These are phyloP conservation scores for Martes martes DNA, from an alignment of 2,113 vertebrate species.

Conservation along the genomic window DNA sequence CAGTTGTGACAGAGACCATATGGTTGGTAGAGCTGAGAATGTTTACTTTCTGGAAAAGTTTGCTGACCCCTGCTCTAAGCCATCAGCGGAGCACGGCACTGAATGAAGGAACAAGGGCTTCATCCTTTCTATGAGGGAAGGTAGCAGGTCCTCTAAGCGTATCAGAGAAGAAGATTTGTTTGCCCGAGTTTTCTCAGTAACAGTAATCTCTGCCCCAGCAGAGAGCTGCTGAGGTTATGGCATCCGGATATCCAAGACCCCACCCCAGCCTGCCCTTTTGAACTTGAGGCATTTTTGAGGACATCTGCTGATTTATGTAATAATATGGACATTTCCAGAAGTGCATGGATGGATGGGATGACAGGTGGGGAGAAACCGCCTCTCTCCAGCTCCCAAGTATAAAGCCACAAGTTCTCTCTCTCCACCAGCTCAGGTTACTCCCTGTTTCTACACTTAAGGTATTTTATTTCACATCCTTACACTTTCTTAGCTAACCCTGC, in stretches of 20 bases:
- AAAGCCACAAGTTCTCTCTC: too few species aligned
- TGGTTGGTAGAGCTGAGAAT: neutral
- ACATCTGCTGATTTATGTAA: neutral
- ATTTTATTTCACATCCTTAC: neutral
- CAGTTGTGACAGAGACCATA: fast-evolving
- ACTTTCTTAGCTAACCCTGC: neutral
- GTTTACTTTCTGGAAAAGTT: neutral
- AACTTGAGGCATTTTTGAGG: neutral
- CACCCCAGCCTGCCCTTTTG: neutral
- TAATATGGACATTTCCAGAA: neutral
- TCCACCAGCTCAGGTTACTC: fast-evolving
- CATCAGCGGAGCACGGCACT: fast-evolving
- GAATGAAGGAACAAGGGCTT: neutral
- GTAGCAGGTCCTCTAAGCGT: neutral
- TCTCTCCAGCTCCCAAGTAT: neutral
- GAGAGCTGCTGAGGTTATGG: neutral
- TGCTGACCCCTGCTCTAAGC: neutral
- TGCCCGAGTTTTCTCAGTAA: neutral
- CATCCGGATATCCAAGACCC: neutral
- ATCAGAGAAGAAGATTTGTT: neutral
- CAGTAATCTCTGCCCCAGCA: neutral
- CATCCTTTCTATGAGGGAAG: neutral
- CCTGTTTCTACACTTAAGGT: neutral
- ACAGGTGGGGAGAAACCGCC: neutral
- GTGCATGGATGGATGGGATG: neutral